Base-by-base conservation (phyloP, 2,888 invertebrate species). In the Gymnosoma rotundatum region DNA sequence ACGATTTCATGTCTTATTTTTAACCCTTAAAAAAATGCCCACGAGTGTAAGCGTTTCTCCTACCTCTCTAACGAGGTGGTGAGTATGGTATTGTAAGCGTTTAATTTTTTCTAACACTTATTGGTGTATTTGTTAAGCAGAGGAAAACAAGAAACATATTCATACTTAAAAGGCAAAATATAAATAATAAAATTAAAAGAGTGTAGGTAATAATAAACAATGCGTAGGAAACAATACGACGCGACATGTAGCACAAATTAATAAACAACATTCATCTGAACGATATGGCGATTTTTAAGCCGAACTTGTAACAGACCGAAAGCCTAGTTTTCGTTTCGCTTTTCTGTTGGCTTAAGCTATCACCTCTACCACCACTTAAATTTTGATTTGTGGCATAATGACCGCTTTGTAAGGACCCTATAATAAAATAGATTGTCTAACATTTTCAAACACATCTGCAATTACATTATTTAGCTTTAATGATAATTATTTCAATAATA, bases 151-250 rank as follows among this genome's bases (percentile, higher is more conserved):
- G 5, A 48, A 72, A 78, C 56, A 72, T 52, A 42, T 81, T 81
- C 60, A 70, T 74, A 70, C 84, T 78, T 48, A 81, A 81, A 84
- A 80, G 83, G 83, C 76, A 56, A 52, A 14, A 50, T 10, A 42
- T 10, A 50, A 56, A 64, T 0, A 50, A 74, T 61, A 54, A 70
- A 64, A 79, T 64, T 42, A 48, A 81, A 81, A 78, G 81, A 78
- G 79, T 85, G 86, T 86, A 79, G 83, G 86, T 76, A 82, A 85
- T 52, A 74, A 63, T n/a, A 66, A 78, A 78, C 61, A 79, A 54
- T 83, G 86, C 86, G 86, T 86, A 86, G 86, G 86, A 75, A 83
- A 85, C 64, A 63, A 75, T 74, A n/a, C 48, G 76, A 61, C 83
- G 84, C 78, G 76, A 74, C 79, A 64, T 83, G 76, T 73, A 78